These are phyloP conservation scores for Hormaphis cornu DNA, from an alignment of 1,140 invertebrate species.

Conservation along the genomic window DNA sequence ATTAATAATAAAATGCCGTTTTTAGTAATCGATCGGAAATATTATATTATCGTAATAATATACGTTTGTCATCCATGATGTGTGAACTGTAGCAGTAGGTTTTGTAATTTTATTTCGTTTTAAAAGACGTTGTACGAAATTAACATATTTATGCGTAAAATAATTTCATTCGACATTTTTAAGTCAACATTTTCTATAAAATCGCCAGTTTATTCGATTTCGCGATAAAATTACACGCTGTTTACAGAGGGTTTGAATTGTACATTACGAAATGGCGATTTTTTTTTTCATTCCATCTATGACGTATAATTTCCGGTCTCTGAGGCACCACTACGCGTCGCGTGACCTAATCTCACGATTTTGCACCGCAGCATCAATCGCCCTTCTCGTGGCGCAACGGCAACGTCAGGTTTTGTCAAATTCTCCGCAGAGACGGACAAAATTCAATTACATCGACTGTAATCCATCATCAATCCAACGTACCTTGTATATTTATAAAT, in stretches of 20 bases:
- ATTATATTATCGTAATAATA: too few species aligned
- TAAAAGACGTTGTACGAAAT: too few species aligned
- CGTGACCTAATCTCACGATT: conserved; percentile 1
- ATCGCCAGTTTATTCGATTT: background rate
- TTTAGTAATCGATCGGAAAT: too few species aligned
- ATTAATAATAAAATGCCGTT: too few species aligned
- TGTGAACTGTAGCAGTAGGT: too few species aligned
- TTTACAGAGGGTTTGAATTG: background rate
- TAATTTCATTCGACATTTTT: too few species aligned
- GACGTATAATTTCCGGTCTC: conserved; percentile 1
- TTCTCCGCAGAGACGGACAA: background rate
- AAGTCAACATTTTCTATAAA: too few species aligned
- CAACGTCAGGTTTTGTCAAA: background rate
- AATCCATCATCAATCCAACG: too few species aligned
- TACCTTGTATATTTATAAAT: too few species aligned
- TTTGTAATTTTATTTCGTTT: too few species aligned
- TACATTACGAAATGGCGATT: background rate
- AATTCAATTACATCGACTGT: background rate
- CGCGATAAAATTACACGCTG: background rate
- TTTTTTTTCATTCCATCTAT: background rate
- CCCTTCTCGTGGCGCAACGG: background rate
- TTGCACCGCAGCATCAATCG: background rate
- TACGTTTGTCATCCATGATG: too few species aligned
- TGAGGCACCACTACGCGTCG: background rate
- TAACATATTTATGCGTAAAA: too few species aligned